Percentiles rank a stretch among this genome's conserved stretches.
Conservation (phyloP, 2,797 vertebrate genomes). For the Glyptemys insculpta region DNA sequence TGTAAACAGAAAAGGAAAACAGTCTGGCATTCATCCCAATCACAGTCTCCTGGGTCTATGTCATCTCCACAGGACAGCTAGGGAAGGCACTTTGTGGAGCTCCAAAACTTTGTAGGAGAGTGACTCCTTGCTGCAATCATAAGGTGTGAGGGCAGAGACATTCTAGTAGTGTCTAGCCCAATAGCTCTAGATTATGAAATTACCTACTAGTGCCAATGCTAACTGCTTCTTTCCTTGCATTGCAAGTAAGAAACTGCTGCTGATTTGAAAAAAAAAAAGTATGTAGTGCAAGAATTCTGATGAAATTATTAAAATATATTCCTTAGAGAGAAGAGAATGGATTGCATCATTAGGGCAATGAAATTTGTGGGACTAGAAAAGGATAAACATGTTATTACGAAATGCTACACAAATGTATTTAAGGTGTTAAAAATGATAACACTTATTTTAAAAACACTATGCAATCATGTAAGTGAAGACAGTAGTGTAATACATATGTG, state of each 20-base stretch:
- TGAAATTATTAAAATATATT: neutral
- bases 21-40: neutral
- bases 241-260: neutral
- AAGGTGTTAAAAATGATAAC: neutral
- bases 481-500: neutral
- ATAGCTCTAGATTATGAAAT: neutral
- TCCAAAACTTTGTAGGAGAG: neutral
- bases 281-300: neutral
- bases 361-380: neutral
- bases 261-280: neutral
- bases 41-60: neutral
- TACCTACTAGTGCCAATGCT: neutral
- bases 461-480: neutral
- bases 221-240: neutral
- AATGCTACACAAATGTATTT: neutral
- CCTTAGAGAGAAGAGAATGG: neutral
- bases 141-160: accelerated
- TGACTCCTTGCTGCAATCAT: neutral
- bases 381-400: neutral
- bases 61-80: neutral
- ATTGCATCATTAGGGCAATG: neutral
- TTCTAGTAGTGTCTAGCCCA: neutral
- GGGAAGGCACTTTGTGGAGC: neutral
- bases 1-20: neutral
- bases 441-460: neutral